Evolutionary conservation across 2,113 vertebrate species (phyloP).

Genomic region (Myanophis thanlyinensis): DNA sequence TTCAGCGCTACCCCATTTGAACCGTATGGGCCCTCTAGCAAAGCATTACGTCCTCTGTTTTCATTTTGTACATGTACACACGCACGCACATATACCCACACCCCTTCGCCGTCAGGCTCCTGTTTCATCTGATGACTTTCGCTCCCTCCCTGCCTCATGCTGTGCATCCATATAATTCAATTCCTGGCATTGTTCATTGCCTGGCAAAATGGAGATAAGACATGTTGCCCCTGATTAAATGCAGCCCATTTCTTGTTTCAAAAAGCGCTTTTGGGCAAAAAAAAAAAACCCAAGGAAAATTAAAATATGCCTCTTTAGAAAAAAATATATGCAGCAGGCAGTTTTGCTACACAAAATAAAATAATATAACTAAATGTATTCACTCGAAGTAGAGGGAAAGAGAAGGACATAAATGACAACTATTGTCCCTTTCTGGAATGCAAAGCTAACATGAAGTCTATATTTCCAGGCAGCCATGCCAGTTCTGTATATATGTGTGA

Average conservation of each 20-base stretch:
- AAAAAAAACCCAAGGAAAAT: background rate
- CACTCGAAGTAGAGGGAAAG: background rate
- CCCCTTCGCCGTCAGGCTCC: background rate
- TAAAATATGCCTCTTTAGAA: background rate
- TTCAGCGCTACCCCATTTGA: background rate
- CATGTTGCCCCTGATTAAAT: conserved; percentile 21
- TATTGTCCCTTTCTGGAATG: background rate
- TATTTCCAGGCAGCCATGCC: background rate
- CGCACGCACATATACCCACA: background rate
- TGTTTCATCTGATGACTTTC: background rate
- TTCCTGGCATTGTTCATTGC: conserved; percentile 27
- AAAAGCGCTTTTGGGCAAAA: conserved; percentile 19
- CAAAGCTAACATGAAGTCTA: background rate
- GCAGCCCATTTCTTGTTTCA: conserved; percentile 13
- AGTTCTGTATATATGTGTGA: background rate
- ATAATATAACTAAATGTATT: conserved; percentile 16
- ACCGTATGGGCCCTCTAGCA: background rate
- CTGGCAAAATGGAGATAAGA: conserved; percentile 29
- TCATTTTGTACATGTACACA: background rate
- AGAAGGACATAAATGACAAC: background rate
- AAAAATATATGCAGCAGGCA: background rate
- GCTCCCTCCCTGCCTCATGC: background rate
- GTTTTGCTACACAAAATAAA: conserved; percentile 3
- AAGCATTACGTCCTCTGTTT: background rate
- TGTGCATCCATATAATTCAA: conserved; percentile 23